These are phyloP conservation scores for Nematopogon swammerdamellus DNA, from an alignment of 2,888 invertebrate species.

Conservation along the genomic window DNA sequence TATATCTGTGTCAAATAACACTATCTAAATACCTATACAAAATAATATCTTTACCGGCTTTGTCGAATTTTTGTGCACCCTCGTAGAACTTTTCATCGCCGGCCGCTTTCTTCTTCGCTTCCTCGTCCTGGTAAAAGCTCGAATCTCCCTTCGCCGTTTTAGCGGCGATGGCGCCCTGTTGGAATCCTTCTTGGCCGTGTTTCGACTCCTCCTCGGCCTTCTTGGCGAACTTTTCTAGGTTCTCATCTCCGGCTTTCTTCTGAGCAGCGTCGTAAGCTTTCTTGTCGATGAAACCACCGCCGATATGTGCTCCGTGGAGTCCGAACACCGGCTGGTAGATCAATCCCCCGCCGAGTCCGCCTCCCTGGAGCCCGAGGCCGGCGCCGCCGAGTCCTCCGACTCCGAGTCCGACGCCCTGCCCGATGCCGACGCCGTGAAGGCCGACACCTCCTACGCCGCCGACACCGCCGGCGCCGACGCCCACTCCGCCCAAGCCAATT, in stretches of 20 bases:
- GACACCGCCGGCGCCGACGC: conserved; percentile 17
- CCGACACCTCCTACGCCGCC: not conserved
- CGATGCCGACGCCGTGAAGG: conserved; percentile 12
- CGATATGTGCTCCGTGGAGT: conserved; percentile 25
- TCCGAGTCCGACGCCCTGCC: conserved; percentile 10
- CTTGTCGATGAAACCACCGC: conserved; percentile 51
- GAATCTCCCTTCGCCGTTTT: conserved; percentile 53
- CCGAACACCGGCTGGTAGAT: conserved; percentile 38
- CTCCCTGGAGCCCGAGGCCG: conserved; percentile 21
- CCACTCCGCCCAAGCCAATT: conserved; percentile 17
- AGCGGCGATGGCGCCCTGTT: conserved; percentile 51
- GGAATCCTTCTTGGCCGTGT: conserved; percentile 55
- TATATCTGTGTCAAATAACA: too few relatives aligned
- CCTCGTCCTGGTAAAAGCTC: conserved; percentile 50
- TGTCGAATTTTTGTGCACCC: conserved; percentile 55
- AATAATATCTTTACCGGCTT: conserved; percentile 39
- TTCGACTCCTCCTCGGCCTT: conserved; percentile 53
- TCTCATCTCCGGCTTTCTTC: conserved; percentile 54
- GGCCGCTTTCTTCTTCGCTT: conserved; percentile 55
- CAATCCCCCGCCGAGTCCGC: conserved; percentile 19
- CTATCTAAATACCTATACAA: too few relatives aligned
- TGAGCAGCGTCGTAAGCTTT: conserved; percentile 55
- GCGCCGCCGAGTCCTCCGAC: conserved; percentile 16
- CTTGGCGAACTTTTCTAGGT: conserved; percentile 51
- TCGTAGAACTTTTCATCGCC: conserved; percentile 59